Percentiles rank a stretch among this genome's conserved stretches.
Evolutionary conservation across 2,113 vertebrate genomes (phyloP).

Genomic region (Theristicus caerulescens): DNA sequence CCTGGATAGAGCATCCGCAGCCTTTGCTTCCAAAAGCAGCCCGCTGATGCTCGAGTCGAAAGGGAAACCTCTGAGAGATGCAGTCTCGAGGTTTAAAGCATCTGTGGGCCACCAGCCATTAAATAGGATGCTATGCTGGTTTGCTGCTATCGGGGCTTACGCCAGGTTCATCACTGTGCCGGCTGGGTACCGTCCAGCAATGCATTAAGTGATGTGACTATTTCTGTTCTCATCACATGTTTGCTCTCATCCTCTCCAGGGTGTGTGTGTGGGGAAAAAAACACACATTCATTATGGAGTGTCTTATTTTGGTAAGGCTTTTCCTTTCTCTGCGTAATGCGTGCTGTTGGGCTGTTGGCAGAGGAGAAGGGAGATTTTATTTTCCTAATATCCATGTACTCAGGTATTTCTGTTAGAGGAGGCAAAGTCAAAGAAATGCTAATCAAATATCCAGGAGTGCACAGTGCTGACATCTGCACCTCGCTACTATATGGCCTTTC

Average conservation of each 20-base stretch:
- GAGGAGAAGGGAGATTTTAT: constrained; percentile 26
- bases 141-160: constrained; percentile 31
- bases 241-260: constrained; percentile 52
- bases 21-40: not conserved
- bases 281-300: not conserved
- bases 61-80: constrained; percentile 44
- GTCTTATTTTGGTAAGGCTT: constrained; percentile 19
- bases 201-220: constrained; percentile 64
- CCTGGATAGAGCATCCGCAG: not conserved
- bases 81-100: constrained; percentile 20
- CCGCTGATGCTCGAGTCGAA: not conserved
- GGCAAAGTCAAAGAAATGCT: constrained; percentile 61
- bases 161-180: constrained; percentile 46
- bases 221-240: constrained; percentile 66
- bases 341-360: not conserved
- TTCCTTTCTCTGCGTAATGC: not conserved
- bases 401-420: constrained; percentile 31
- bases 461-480: constrained; percentile 62
- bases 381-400: not conserved
- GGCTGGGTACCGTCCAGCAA: constrained; percentile 63
- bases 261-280: not conserved
- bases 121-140: constrained; percentile 42
- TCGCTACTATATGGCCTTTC: constrained; percentile 58
- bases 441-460: constrained; percentile 61
- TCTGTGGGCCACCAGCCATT: constrained; percentile 64